These are phyloP conservation scores for Pristionchus pacificus DNA, from an alignment of 1,140 invertebrate species.

Conservation along the genomic window DNA sequence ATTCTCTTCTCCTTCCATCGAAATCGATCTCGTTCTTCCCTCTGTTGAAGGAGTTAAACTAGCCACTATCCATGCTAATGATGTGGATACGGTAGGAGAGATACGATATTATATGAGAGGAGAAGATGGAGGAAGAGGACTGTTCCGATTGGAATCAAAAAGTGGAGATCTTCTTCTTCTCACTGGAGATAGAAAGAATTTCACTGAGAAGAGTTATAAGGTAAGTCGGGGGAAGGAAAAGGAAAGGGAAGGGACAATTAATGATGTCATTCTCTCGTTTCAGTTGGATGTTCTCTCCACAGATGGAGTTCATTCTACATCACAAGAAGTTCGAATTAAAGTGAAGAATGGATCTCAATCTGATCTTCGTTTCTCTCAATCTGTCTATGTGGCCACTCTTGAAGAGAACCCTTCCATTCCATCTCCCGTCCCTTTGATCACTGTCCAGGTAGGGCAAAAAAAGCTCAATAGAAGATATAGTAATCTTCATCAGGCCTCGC, in stretches of 20 bases:
- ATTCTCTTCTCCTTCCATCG: conserved; percentile 82
- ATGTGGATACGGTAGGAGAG: conserved; percentile 22
- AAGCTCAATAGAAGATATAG: too few species aligned
- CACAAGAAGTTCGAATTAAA: conserved; percentile 25
- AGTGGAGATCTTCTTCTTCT: background rate
- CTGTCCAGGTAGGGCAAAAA: too few species aligned
- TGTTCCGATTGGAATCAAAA: background rate
- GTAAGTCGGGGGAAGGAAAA: background rate
- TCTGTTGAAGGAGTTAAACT: conserved; percentile 20
- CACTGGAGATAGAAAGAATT: background rate
- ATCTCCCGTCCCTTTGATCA: conserved; percentile 1
- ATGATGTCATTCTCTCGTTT: conserved; percentile 15
- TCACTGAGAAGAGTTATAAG: background rate
- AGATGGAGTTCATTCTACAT: conserved; percentile 41
- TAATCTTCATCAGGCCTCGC: too few species aligned
- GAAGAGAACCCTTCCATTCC: conserved; percentile 35
- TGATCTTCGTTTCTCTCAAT: conserved; percentile 26
- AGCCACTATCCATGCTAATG: conserved; percentile 13
- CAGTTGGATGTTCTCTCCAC: conserved; percentile 40
- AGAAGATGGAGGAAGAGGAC: background rate
- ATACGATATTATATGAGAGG: conserved; percentile 27
- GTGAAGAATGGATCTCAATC: conserved; percentile 17
- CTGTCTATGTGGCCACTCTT: conserved; percentile 25
- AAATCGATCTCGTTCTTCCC: conserved; percentile 15
- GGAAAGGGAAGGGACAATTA: background rate